Percentiles rank a stretch among this genome's conserved stretches.
Conservation (phyloP, 35 echinoderm and acorn worm species). For the Apostichopus parvimensis region DNA sequence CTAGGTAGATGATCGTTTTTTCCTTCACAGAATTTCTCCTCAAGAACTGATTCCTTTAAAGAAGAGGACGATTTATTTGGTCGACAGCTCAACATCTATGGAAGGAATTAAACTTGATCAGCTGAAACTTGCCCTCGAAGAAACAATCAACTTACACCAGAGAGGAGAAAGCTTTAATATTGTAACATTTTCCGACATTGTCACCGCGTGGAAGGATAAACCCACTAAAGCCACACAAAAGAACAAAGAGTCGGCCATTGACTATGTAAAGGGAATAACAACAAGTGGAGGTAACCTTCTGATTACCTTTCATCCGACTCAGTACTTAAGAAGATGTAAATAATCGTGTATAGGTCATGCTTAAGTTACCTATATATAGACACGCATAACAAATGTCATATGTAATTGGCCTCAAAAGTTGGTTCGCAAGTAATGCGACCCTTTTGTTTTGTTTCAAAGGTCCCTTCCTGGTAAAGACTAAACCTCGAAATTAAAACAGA, state of each 20-base stretch:
- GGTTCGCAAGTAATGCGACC: too few species aligned
- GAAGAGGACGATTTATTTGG: neutral
- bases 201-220: neutral
- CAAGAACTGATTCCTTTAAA: neutral
- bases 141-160: neutral
- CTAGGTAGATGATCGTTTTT: constrained; percentile 3
- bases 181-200: constrained; percentile 1
- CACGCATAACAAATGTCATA: too few species aligned
- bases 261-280: neutral
- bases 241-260: neutral
- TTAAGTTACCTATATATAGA: too few species aligned
- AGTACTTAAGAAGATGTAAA: too few species aligned
- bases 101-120: constrained; percentile 5
- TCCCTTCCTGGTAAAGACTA: too few species aligned
- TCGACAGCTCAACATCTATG: neutral
- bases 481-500: too few species aligned
- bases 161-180: neutral
- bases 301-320: too few species aligned
- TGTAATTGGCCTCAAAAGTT: too few species aligned
- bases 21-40: constrained; percentile 3
- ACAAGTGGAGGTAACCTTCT: neutral
- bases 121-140: neutral
- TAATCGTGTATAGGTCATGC: too few species aligned
- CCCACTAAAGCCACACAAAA: neutral
- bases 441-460: too few species aligned